These are phyloP conservation scores for Sorex maritimensis DNA, from an alignment of 2,797 vertebrate species.

Conservation along the genomic window DNA sequence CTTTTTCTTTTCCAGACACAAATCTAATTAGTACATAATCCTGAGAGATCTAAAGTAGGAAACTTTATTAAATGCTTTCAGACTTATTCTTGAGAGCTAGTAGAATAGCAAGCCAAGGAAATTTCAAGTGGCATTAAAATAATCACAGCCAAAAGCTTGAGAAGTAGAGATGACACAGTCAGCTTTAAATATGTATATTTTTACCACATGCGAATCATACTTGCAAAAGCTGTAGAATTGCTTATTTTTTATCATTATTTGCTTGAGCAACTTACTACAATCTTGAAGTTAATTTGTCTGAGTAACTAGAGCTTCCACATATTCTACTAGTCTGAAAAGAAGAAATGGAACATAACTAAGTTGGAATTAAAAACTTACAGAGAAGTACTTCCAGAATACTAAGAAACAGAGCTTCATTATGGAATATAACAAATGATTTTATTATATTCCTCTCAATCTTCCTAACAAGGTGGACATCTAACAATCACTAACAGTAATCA, in stretches of 20 bases:
- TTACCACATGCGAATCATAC: conserved; percentile 17
- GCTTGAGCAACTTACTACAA: conserved; percentile 16
- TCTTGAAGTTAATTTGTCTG: conserved; percentile 32
- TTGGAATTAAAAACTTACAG: background rate
- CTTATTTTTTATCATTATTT: conserved; percentile 6
- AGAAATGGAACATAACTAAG: background rate
- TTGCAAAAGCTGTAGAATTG: background rate
- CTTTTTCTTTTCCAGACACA: conserved; percentile 1
- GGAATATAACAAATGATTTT: background rate
- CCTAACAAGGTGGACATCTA: background rate
- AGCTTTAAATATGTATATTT: conserved; percentile 42
- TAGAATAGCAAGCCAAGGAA: conserved; percentile 59
- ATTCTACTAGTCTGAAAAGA: conserved; percentile 42
- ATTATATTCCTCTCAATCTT: no score
- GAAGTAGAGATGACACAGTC: conserved; percentile 27
- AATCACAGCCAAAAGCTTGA: conserved; percentile 54
- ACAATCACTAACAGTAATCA: background rate
- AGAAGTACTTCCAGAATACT: background rate
- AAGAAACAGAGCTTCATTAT: background rate
- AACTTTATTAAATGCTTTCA: conserved; percentile 70
- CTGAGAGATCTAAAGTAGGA: conserved; percentile 57
- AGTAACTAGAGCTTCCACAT: background rate
- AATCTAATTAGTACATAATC: conserved; percentile 69
- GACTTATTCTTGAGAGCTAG: conserved; percentile 52
- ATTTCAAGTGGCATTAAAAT: conserved; percentile 80